These are phyloP conservation scores for Drosophila colorata DNA, from an alignment of 2,888 invertebrate genomes.

Conservation along the genomic window DNA sequence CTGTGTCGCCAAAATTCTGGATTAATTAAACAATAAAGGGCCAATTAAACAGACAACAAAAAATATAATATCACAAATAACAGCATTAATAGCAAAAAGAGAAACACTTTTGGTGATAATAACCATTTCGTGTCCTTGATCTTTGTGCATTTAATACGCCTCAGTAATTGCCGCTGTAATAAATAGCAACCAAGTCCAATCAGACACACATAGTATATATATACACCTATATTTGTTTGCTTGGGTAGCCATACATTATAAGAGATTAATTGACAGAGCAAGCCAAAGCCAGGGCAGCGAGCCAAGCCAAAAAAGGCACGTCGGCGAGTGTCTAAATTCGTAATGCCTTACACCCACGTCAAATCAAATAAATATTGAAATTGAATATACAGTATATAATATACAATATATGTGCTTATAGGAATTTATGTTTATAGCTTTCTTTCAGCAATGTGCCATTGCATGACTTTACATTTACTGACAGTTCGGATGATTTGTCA, in stretches of 20 bases:
- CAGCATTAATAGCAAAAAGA: slow-evolving; percentile 13
- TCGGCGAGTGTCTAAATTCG: slow-evolving; percentile 35
- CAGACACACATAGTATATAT: neutral
- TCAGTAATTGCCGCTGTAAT: slow-evolving; percentile 40
- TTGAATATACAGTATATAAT: slow-evolving; percentile 3
- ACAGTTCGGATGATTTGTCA: slow-evolving; percentile 15
- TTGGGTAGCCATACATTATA: slow-evolving; percentile 16
- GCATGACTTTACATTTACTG: slow-evolving; percentile 8
- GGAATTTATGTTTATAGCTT: neutral
- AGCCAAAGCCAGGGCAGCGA: slow-evolving; percentile 42
- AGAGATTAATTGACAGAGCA: slow-evolving; percentile 44
- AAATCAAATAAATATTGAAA: slow-evolving; percentile 53
- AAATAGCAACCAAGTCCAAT: slow-evolving; percentile 31
- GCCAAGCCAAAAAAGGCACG: slow-evolving; percentile 61
- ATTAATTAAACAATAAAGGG: slow-evolving; percentile 13
- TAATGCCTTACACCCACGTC: slow-evolving; percentile 34
- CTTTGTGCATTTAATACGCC: slow-evolving; percentile 26
- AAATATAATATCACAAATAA: neutral
- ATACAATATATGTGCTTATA: neutral
- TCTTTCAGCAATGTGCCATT: neutral
- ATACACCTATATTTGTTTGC: slow-evolving; percentile 3
- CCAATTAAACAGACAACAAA: slow-evolving; percentile 3
- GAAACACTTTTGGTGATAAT: slow-evolving; percentile 31
- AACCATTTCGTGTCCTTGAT: slow-evolving; percentile 40
- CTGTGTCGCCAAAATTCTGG: neutral